A percentile compares a stretch with the other conserved stretches of the same genome.
These are phyloP conservation scores for Gadopsis marmoratus DNA, from an alignment of 2,797 vertebrate species.

Conservation along the genomic window DNA sequence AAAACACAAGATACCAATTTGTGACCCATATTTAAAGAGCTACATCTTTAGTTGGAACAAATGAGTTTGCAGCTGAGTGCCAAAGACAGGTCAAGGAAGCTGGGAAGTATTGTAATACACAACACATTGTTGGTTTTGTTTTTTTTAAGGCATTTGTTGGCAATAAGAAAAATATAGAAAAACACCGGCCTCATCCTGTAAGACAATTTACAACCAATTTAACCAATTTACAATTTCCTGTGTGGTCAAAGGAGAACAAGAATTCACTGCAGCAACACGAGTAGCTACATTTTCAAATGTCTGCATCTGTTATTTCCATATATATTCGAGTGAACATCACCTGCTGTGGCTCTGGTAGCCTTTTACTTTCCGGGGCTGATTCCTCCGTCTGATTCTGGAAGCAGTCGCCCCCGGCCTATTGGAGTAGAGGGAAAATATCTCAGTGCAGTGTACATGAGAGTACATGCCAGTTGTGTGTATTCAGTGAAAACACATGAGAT, in stretches of 20 bases:
- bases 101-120: too few species aligned
- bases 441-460: constrained; percentile 4
- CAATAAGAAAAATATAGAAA: neutral
- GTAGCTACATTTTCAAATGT: neutral
- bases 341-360: constrained; percentile 77
- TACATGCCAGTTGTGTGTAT: constrained; percentile 15
- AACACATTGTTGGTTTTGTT: neutral
- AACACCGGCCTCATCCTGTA: neutral
- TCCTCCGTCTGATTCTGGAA: constrained; percentile 83
- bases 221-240: neutral
- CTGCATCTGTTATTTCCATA: constrained; percentile 10
- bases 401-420: constrained; percentile 79
- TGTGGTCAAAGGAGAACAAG: neutral
- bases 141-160: neutral
- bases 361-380: constrained; percentile 77
- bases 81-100: neutral
- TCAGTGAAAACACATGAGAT: constrained; percentile 14
- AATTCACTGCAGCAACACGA: neutral
- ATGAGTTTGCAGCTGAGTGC: neutral
- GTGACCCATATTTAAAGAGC: neutral
- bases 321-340: constrained; percentile 65
- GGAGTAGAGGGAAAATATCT: constrained; percentile 29
- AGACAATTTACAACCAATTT: too few species aligned
- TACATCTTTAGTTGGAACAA: neutral
- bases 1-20: too few species aligned